Conservation (phyloP, 2,888 invertebrate species). For the Galerucella calmariensis region DNA sequence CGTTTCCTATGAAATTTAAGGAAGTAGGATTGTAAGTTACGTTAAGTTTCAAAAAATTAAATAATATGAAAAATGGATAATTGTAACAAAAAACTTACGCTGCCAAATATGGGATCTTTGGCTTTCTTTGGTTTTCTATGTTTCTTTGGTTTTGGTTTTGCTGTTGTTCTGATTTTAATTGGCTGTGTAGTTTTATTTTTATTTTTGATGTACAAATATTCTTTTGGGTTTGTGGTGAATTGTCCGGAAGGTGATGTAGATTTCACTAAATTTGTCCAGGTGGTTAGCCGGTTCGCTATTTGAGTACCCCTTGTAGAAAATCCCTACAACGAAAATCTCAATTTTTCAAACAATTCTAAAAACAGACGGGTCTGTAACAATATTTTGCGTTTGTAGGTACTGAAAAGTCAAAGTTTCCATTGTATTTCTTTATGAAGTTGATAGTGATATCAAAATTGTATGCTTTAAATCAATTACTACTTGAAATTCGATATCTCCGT, state of each 20-base stretch:
- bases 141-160: constrained; percentile 3
- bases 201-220: constrained; percentile 55
- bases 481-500: no score
- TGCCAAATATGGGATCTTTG: constrained; percentile 4
- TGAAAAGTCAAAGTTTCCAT: no score
- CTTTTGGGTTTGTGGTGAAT: constrained; percentile 79
- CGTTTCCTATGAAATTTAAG: constrained; percentile 4
- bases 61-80: not conserved
- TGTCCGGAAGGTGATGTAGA: constrained; percentile 77
- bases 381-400: no score
- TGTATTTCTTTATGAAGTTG: no score
- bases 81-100: constrained; percentile 4
- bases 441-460: no score
- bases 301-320: constrained; percentile 93
- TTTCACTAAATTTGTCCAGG: constrained; percentile 87
- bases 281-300: constrained; percentile 80
- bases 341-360: not conserved
- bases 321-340: constrained; percentile 74
- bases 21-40: not conserved
- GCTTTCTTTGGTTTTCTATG: constrained; percentile 3
- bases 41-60: no score
- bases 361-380: not conserved
- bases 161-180: not conserved
- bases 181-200: constrained; percentile 18
- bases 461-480: no score